Percentiles rank a stretch among this genome's conserved stretches.
These are phyloP conservation scores for Neoaliturus tenellus DNA, from an alignment of 2,888 invertebrate genomes.

Conservation along the genomic window DNA sequence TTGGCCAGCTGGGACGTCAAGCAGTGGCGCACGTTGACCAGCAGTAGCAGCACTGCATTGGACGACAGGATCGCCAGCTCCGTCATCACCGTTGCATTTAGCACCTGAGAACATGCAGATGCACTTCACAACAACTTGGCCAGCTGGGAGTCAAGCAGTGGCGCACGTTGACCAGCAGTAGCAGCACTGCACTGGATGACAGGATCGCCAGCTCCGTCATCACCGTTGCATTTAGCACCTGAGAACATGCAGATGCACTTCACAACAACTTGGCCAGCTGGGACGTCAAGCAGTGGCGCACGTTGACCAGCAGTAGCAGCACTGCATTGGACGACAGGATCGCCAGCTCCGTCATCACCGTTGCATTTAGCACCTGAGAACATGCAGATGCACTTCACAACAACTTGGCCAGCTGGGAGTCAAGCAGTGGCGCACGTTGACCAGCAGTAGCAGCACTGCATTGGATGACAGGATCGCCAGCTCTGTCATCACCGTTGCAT, in stretches of 20 bases:
- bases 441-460: constrained; percentile 85
- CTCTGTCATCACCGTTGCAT: constrained; percentile 84
- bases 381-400: not conserved
- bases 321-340: constrained; percentile 88
- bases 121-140: constrained; percentile 34
- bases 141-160: constrained; percentile 69
- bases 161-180: constrained; percentile 86
- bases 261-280: constrained; percentile 53
- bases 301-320: constrained; percentile 84
- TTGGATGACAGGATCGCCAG: constrained; percentile 88
- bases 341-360: constrained; percentile 85
- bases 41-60: constrained; percentile 85
- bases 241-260: constrained; percentile 53
- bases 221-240: constrained; percentile 79
- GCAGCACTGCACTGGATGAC: constrained; percentile 86
- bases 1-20: constrained; percentile 58
- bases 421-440: constrained; percentile 80
- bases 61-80: constrained; percentile 88
- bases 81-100: constrained; percentile 81
- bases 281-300: constrained; percentile 74
- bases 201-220: constrained; percentile 86
- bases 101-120: constrained; percentile 71
- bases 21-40: constrained; percentile 83
- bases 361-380: constrained; percentile 75
- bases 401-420: constrained; percentile 56